Percentiles rank a stretch among this genome's conserved stretches.
These are phyloP conservation scores for Pantherophis guttatus DNA, from an alignment of 2,113 vertebrate genomes.

Conservation along the genomic window DNA sequence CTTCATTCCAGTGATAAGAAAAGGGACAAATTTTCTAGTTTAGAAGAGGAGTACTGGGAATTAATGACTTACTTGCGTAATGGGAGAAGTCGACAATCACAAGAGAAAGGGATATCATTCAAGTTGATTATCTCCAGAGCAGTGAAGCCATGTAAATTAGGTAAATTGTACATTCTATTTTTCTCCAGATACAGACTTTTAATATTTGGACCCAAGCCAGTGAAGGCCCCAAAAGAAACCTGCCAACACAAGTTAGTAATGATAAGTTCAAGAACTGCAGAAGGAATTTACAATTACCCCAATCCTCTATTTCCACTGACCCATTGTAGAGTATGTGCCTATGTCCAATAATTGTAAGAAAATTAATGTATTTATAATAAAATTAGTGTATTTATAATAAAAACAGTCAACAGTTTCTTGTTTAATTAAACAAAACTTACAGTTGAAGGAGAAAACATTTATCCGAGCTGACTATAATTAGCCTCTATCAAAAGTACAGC, in stretches of 20 bases:
- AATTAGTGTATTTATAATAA: not conserved
- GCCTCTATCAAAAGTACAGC: not conserved
- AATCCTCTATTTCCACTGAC: not conserved
- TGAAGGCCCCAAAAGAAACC: conserved; percentile 77
- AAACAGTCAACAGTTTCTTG: not conserved
- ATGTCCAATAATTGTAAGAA: not conserved
- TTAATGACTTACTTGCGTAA: conserved; percentile 76
- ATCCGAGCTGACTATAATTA: not conserved
- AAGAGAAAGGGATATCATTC: conserved; percentile 83
- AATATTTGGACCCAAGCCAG: conserved; percentile 77
- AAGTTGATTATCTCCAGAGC: conserved; percentile 88
- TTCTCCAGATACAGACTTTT: conserved; percentile 85
- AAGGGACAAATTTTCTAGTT: not conserved
- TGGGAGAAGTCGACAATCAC: conserved; percentile 85
- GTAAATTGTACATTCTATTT: conserved; percentile 82
- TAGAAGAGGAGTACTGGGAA: not conserved
- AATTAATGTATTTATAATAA: not conserved
- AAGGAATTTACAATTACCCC: not conserved
- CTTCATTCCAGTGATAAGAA: not conserved
- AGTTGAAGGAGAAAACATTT: not conserved
- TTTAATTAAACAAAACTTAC: not conserved
- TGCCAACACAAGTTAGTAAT: conserved; percentile 27
- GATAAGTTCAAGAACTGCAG: not conserved
- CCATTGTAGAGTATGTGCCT: not conserved
- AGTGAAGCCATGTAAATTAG: conserved; percentile 70